These are phyloP conservation scores for Monochamus saltuarius DNA, from an alignment of 1,140 invertebrate species.

Conservation along the genomic window DNA sequence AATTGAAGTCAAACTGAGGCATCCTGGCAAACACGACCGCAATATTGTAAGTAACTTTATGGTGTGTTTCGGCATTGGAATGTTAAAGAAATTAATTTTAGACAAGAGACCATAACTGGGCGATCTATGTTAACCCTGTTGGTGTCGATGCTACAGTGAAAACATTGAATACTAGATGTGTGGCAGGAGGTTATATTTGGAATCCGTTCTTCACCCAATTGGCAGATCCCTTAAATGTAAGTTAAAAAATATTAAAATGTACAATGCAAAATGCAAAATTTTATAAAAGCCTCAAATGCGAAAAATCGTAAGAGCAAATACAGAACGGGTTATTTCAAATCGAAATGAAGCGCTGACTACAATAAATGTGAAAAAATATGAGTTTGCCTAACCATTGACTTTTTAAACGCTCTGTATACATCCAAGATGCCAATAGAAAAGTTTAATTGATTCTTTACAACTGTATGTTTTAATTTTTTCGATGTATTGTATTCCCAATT, in stretches of 20 bases:
- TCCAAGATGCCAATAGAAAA: too few species aligned
- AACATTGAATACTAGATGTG: constrained; percentile 76
- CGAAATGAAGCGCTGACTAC: too few species aligned
- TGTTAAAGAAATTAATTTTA: constrained; percentile 50
- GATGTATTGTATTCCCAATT: too few species aligned
- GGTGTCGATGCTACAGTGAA: constrained; percentile 88
- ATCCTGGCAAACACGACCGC: constrained; percentile 79
- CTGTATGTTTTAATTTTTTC: too few species aligned
- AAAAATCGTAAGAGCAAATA: background rate
- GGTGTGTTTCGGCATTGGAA: background rate
- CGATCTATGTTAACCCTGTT: constrained; percentile 89
- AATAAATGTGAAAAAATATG: too few species aligned
- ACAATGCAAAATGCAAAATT: background rate
- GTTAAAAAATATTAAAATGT: constrained; percentile 26
- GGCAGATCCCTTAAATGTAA: constrained; percentile 85
- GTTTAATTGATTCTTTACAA: too few species aligned
- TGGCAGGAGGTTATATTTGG: constrained; percentile 88
- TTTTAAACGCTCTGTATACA: too few species aligned
- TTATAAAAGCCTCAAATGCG: background rate
- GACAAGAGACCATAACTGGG: constrained; percentile 87
- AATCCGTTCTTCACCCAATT: constrained; percentile 91
- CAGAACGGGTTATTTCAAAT: background rate
- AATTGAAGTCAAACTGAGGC: constrained; percentile 82
- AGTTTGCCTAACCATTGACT: too few species aligned
- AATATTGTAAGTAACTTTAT: constrained; percentile 66